Evolutionary conservation across 1,140 invertebrate genomes (phyloP), one percentile per base, ranked within the genome.

Genomic region (Drosophila sulfurigaster): DNA sequence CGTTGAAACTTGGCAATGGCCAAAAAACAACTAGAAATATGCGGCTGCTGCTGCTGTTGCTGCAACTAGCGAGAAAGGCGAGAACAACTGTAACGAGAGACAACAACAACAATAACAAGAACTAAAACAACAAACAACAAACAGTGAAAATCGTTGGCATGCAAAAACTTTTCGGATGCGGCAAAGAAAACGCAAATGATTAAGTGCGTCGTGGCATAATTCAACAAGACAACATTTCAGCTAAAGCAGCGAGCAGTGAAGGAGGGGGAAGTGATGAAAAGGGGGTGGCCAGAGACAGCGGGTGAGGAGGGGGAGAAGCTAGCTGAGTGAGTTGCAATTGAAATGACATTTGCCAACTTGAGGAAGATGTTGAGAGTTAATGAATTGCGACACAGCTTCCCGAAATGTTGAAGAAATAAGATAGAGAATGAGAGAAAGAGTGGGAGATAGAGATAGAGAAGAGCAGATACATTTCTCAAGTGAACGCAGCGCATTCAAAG

Each of bases 181-280:
- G 64, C 74, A 59, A 79, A 74, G 77, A 88, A 88, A 87, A 83
- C 85, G 85, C 80, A 87, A 88, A 87, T 87, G 83, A 87, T 87
- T 88, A 87, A 87, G 83, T 87, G 77, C 83, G 77, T 80, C 71
- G 74, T 60, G 85, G 73, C 79, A 87, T 87, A 87, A 87, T 87
- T 88, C 83, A 88, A 72, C 73, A 71, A 70, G 83, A 88, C 83
- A 88, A 88, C 83, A 83, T 73, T 73, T 49, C 68, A 74, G 35
- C 69, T 13, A 54, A 46, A 69, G 13, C 25, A 43, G 25, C 20
- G 10, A 28, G 25, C 8, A 16, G 30, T 2, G 25, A 5, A 13
- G 3, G 41, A 25, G 13, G 43, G 46, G 10, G 30, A n/a, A 57
- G 69, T 43, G 32, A 51, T 35, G 35, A 32, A 35, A 51, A 7